phyloP scores from a whole-genome alignment of 2,888 invertebrate species.

The Lacanobia wlatinum region DNA sequence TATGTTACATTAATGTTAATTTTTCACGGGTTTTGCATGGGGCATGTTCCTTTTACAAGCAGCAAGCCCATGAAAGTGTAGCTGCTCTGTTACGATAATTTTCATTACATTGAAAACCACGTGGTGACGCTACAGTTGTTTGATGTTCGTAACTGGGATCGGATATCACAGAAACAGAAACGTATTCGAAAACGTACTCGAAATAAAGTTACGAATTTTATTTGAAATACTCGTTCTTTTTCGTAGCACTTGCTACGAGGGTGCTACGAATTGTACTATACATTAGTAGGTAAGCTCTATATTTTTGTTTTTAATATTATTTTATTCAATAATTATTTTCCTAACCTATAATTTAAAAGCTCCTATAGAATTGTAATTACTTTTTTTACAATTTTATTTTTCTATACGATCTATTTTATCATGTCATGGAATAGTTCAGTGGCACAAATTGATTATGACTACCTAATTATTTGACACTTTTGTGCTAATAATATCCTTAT shows the following conservation, averaged over 20 bases:
- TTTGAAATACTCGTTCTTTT: too few species aligned
- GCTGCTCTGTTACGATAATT: slow-evolving; percentile 16
- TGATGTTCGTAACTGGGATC: slow-evolving; percentile 13
- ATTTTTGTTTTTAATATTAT: too few species aligned
- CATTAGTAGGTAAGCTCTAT: too few species aligned
- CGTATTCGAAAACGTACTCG: not conserved
- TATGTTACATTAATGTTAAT: not conserved
- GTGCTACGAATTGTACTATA: not conserved
- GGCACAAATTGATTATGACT: slow-evolving; percentile 53
- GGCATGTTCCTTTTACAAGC: not conserved
- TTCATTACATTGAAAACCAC: slow-evolving; percentile 35
- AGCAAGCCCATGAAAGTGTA: not conserved
- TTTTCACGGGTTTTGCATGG: not conserved
- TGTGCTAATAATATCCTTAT: slow-evolving; percentile 24
- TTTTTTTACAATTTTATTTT: not conserved
- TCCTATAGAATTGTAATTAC: too few species aligned
- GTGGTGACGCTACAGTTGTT: slow-evolving; percentile 44
- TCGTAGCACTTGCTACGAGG: slow-evolving; percentile 14
- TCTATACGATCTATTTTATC: slow-evolving; percentile 12
- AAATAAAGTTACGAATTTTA: too few species aligned
- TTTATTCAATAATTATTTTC: too few species aligned
- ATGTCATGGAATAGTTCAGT: slow-evolving; percentile 20
- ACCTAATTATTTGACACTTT: slow-evolving; percentile 28
- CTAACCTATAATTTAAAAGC: too few species aligned
- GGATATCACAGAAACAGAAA: slow-evolving; percentile 5